These are phyloP conservation scores for Rallus crepitans DNA, from an alignment of 2,797 vertebrate genomes.

Conservation along the genomic window DNA sequence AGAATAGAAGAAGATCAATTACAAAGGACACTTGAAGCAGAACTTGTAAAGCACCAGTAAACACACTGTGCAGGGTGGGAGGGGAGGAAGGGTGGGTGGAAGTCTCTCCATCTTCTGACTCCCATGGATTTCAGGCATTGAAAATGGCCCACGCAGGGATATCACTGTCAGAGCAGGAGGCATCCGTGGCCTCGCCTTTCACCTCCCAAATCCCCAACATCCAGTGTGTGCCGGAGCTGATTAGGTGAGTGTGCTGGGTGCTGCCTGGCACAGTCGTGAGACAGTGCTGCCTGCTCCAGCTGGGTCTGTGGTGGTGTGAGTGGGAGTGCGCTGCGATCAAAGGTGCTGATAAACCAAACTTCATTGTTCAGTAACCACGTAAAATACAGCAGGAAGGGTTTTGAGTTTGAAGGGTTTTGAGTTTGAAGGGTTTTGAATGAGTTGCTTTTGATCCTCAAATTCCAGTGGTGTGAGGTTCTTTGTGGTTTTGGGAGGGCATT, in stretches of 20 bases:
- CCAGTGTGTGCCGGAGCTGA: conserved; percentile 68
- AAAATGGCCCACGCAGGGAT: conserved; percentile 75
- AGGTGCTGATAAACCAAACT: background rate
- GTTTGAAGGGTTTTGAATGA: background rate
- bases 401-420: background rate
- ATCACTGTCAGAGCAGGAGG: conserved; percentile 73
- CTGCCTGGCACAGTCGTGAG: accelerated
- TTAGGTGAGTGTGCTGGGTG: conserved; percentile 53
- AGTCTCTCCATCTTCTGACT: background rate
- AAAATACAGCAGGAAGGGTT: background rate
- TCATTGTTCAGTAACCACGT: background rate
- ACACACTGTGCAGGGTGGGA: accelerated
- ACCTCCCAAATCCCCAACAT: conserved; percentile 73
- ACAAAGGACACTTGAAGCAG: background rate
- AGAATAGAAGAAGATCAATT: background rate
- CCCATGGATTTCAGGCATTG: conserved; percentile 68
- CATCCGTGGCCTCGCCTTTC: conserved; percentile 73
- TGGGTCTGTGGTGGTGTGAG: accelerated
- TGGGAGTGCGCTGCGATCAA: accelerated
- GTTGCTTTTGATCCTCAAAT: background rate
- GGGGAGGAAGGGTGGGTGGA: too few species aligned
- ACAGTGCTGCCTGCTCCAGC: background rate
- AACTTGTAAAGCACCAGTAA: background rate
- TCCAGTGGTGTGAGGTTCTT: background rate
- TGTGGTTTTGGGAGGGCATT: background rate